phyloP scores from a whole-genome alignment of 1,140 invertebrate species.

The Drosophila hydei region DNA sequence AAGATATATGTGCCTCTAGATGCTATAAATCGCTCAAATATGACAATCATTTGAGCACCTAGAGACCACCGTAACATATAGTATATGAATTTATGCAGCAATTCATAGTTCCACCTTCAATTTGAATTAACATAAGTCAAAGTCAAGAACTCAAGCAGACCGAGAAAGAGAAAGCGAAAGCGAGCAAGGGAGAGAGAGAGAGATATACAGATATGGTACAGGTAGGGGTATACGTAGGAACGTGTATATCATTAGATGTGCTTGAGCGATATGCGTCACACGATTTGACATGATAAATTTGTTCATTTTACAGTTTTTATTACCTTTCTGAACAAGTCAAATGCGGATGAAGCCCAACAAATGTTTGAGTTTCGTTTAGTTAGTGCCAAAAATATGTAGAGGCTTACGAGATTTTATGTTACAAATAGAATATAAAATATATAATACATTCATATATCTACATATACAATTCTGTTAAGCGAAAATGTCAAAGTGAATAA shows the following conservation, averaged over 20 bases:
- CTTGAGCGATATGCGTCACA: constrained; percentile 64
- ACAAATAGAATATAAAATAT: constrained; percentile 1
- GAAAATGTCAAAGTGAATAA: constrained; percentile 51
- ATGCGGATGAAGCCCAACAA: constrained; percentile 35
- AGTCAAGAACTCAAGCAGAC: constrained; percentile 58
- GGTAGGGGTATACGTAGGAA: not conserved
- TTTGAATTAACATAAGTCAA: constrained; percentile 56
- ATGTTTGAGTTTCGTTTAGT: constrained; percentile 30
- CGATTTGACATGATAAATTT: constrained; percentile 73
- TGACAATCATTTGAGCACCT: constrained; percentile 48
- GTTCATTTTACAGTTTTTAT: constrained; percentile 74
- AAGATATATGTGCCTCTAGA: constrained; percentile 17
- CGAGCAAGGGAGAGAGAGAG: not conserved
- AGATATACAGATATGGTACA: not conserved
- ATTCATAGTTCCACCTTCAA: constrained; percentile 54
- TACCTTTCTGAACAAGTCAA: constrained; percentile 34
- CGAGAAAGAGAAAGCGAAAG: not conserved
- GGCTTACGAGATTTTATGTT: too few relatives aligned
- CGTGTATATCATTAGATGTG: constrained; percentile 46
- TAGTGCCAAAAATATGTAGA: constrained; percentile 53
- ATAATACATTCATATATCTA: constrained; percentile 5
- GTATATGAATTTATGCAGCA: constrained; percentile 56
- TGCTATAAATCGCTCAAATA: constrained; percentile 61
- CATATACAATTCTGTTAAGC: constrained; percentile 5
- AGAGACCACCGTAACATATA: constrained; percentile 50